A percentile compares a stretch with the other conserved stretches of the same genome.
Evolutionary conservation across 2,888 invertebrate genomes (phyloP).

Genomic region (Chironomus riparius): DNA sequence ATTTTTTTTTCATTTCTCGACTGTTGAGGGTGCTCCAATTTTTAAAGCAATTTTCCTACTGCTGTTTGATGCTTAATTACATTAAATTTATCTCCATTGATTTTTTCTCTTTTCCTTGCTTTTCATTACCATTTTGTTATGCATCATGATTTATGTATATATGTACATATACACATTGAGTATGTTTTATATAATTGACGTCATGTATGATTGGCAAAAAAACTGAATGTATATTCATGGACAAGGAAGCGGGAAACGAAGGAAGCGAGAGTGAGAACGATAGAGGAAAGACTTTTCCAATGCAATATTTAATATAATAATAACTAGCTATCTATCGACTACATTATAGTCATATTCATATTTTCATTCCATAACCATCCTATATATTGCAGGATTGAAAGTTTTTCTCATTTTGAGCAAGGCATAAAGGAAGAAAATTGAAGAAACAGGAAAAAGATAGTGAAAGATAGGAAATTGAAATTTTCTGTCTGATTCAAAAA

Average conservation of each 20-base stretch:
- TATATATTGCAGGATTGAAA: background rate
- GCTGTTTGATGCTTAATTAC: background rate
- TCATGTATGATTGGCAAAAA: no score
- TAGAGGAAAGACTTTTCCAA: background rate
- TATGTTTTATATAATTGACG: background rate
- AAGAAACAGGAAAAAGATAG: conserved; percentile 27
- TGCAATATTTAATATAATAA: background rate
- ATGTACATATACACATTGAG: no score
- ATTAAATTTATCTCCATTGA: background rate
- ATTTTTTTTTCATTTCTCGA: background rate
- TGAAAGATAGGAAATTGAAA: conserved; percentile 27
- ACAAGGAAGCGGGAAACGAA: no score
- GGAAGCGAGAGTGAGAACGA: background rate
- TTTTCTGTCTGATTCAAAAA: conserved; percentile 13
- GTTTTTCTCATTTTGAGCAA: background rate
- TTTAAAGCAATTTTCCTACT: no score
- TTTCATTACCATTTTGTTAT: background rate
- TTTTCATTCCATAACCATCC: background rate
- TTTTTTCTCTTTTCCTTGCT: background rate
- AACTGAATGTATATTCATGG: no score
- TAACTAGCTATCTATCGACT: background rate
- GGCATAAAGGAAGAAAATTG: background rate
- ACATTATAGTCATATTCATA: background rate
- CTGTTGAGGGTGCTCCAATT: conserved; percentile 10
- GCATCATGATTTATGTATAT: no score